These are phyloP conservation scores for Synergus umbraculus DNA, from an alignment of 2,888 invertebrate genomes.

Conservation along the genomic window DNA sequence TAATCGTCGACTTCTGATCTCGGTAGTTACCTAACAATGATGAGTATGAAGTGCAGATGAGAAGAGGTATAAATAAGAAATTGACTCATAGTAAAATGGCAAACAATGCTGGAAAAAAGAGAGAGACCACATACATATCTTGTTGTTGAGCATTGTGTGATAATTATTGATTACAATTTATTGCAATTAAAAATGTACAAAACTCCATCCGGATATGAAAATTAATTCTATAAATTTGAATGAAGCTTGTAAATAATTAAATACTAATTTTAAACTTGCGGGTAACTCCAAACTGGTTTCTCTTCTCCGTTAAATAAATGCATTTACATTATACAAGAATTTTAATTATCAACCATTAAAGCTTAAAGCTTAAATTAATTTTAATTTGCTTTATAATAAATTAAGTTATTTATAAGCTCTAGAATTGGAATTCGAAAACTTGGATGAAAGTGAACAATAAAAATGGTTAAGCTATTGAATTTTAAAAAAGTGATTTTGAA, in stretches of 20 bases:
- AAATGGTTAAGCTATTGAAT: no score
- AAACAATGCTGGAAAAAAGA: slow-evolving; percentile 15
- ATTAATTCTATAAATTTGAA: background rate
- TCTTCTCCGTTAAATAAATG: background rate
- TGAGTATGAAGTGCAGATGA: slow-evolving; percentile 21
- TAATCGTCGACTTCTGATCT: slow-evolving; percentile 16
- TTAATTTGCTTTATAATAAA: background rate
- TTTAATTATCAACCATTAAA: background rate
- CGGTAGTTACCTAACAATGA: slow-evolving; percentile 2
- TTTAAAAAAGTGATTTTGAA: no score
- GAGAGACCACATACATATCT: background rate
- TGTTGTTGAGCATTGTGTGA: background rate
- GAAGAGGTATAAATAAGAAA: slow-evolving; percentile 22
- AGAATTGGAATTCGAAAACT: background rate
- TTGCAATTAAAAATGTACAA: background rate
- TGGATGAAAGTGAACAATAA: no score
- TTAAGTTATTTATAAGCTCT: background rate
- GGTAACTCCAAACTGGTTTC: background rate
- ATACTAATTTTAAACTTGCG: background rate
- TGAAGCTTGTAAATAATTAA: background rate
- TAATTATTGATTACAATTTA: background rate
- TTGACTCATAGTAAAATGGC: slow-evolving; percentile 8
- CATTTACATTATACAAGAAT: background rate
- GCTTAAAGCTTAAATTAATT: background rate
- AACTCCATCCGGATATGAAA: background rate